Evolutionary conservation across 2,888 invertebrate species (phyloP).

Genomic region (Choreutis nemorana): DNA sequence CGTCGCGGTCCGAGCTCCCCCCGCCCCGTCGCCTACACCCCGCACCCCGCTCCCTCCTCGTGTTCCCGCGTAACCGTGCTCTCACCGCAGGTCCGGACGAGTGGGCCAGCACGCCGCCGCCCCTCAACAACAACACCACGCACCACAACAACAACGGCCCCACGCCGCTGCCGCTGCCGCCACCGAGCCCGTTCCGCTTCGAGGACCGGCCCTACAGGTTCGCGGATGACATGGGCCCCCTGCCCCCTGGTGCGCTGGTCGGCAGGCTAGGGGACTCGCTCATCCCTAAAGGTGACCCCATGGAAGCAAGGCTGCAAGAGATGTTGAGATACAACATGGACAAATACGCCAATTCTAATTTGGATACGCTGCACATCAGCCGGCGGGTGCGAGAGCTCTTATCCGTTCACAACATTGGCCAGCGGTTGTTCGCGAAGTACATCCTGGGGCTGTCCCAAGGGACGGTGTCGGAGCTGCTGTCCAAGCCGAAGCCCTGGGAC

Average conservation of each 20-base stretch:
- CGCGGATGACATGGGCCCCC: conserved; percentile 79
- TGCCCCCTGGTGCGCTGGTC: conserved; percentile 83
- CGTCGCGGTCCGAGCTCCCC: conserved; percentile 33
- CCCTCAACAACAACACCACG: conserved; percentile 64
- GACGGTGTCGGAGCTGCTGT: conserved; percentile 96
- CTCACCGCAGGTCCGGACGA: conserved; percentile 60
- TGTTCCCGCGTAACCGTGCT: conserved; percentile 74
- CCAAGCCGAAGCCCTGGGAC: conserved; percentile 99
- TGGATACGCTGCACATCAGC: conserved; percentile 95
- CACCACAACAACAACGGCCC: conserved; percentile 64
- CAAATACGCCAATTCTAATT: conserved; percentile 91
- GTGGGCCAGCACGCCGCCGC: conserved; percentile 57
- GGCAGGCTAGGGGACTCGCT: conserved; percentile 87
- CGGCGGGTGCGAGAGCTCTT: conserved; percentile 91
- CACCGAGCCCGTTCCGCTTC: conserved; percentile 76
- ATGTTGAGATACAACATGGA: conserved; percentile 96
- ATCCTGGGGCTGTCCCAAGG: conserved; percentile 97
- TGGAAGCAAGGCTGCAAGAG: conserved; percentile 92
- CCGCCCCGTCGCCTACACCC: conserved; percentile 15
- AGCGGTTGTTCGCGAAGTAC: conserved; percentile 97
- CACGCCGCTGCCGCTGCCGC: conserved; percentile 53
- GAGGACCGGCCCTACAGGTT: conserved; percentile 85
- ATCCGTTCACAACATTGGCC: conserved; percentile 98
- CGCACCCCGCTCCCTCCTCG: conserved; percentile 74
- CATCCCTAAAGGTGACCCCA: conserved; percentile 91